Conservation (phyloP, 2,888 invertebrate genomes). For the Acronicta psi region DNA sequence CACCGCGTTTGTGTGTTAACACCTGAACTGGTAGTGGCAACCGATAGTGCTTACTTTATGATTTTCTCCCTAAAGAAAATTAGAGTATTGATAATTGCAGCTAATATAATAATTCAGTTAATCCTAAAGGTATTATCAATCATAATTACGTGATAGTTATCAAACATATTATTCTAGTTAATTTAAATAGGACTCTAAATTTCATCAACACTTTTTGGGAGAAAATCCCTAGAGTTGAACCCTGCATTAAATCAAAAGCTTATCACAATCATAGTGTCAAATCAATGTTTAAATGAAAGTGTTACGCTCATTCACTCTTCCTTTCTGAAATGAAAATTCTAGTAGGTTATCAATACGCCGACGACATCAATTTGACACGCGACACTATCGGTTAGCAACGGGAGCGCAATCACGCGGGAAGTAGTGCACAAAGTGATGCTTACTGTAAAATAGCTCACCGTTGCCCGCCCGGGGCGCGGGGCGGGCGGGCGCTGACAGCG, state of each 20-base stretch:
- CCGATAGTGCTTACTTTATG: conserved; percentile 27
- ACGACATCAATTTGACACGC: conserved; percentile 17
- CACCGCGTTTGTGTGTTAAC: conserved; percentile 29
- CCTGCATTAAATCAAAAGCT: too few species aligned
- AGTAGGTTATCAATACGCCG: conserved; percentile 10
- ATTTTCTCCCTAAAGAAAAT: neutral
- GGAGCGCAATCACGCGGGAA: conserved; percentile 53
- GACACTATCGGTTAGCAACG: conserved; percentile 28
- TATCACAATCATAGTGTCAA: too few species aligned
- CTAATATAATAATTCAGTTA: too few species aligned
- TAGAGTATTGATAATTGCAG: neutral
- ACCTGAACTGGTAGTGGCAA: conserved; percentile 29
- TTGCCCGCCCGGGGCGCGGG: conserved; percentile 85
- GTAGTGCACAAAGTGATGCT: conserved; percentile 78
- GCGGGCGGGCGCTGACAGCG: conserved; percentile 83
- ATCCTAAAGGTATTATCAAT: too few species aligned
- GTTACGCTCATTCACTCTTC: too few species aligned
- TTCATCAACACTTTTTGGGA: too few species aligned
- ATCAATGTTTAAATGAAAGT: too few species aligned
- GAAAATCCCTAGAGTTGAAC: too few species aligned
- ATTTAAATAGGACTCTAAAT: too few species aligned
- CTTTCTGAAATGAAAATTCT: too few species aligned
- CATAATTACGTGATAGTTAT: too few species aligned
- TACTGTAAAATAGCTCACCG: conserved; percentile 87
- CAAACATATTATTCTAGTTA: too few species aligned